These are phyloP conservation scores for Melieria picta DNA, from an alignment of 2,888 invertebrate genomes.

Conservation along the genomic window DNA sequence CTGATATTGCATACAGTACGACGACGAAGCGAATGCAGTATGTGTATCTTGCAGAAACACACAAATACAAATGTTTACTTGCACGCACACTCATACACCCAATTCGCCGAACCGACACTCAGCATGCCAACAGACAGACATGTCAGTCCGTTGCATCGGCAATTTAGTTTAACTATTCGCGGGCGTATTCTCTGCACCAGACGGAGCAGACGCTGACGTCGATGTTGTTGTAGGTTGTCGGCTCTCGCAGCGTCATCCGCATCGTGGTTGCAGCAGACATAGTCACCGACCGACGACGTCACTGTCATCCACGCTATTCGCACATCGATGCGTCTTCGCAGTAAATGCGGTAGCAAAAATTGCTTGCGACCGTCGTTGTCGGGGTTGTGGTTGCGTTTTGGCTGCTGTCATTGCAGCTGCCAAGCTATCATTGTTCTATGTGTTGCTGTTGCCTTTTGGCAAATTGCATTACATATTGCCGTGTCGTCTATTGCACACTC, in stretches of 20 bases:
- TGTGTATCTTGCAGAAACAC: slow-evolving; percentile 11
- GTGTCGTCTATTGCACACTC: too few relatives aligned
- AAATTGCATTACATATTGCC: too few relatives aligned
- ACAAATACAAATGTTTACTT: slow-evolving; percentile 2
- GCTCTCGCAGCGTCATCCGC: slow-evolving; percentile 7
- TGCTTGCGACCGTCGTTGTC: neutral
- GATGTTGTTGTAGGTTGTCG: slow-evolving; percentile 16
- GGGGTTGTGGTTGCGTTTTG: neutral
- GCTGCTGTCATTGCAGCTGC: neutral
- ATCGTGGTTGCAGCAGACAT: slow-evolving; percentile 12
- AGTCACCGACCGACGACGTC: neutral
- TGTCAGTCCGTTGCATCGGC: neutral
- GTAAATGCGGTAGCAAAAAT: neutral
- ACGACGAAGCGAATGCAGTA: neutral
- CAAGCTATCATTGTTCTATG: neutral
- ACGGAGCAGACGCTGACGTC: slow-evolving; percentile 23
- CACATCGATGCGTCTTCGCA: neutral
- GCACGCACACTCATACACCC: neutral
- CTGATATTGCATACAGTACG: neutral
- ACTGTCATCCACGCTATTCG: neutral
- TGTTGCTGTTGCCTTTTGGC: neutral
- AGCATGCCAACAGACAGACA: slow-evolving; percentile 6
- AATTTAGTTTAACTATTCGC: too few relatives aligned
- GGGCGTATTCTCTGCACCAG: too few relatives aligned
- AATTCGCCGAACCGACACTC: neutral